phyloP scores from a whole-genome alignment of 1,140 invertebrate species.

The Mamestra configurata region DNA sequence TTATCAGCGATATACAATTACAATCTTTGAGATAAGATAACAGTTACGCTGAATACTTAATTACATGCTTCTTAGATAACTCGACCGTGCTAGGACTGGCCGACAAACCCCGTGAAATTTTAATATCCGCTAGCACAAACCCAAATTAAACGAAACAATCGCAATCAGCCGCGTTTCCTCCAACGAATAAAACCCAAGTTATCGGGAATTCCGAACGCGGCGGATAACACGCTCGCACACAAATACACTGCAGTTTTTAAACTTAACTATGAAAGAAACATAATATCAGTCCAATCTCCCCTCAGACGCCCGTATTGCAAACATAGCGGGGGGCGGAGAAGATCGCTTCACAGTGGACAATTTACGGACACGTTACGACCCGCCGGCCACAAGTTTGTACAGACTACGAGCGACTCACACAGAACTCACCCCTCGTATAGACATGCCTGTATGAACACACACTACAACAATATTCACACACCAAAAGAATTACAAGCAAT shows the following conservation, averaged over 20 bases:
- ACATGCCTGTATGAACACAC: conserved; percentile 25
- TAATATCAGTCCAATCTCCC: conserved; percentile 28
- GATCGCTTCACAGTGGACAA: conserved; percentile 2
- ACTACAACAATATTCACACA: conserved; percentile 34
- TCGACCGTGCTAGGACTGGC: background rate
- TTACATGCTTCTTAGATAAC: conserved; percentile 9
- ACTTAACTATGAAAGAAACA: conserved; percentile 9
- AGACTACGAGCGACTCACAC: conserved; percentile 48
- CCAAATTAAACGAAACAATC: conserved; percentile 19
- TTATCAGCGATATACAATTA: conserved; percentile 9
- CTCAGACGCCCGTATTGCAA: background rate
- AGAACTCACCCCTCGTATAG: background rate
- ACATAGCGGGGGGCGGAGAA: conserved; percentile 20
- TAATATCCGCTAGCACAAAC: conserved; percentile 34
- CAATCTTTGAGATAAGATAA: conserved; percentile 12
- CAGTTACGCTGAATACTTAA: background rate
- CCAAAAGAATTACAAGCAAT: conserved; percentile 54
- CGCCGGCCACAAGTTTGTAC: conserved; percentile 36
- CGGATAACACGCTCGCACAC: conserved; percentile 52
- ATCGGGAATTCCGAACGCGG: conserved; percentile 51
- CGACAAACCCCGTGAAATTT: conserved; percentile 37
- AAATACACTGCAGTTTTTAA: conserved; percentile 11
- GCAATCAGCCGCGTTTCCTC: conserved; percentile 43
- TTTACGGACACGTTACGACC: conserved; percentile 52
- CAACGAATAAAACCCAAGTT: conserved; percentile 52